Evolutionary conservation across 2,888 invertebrate species (phyloP).

Genomic region (Saturnia japonica): DNA sequence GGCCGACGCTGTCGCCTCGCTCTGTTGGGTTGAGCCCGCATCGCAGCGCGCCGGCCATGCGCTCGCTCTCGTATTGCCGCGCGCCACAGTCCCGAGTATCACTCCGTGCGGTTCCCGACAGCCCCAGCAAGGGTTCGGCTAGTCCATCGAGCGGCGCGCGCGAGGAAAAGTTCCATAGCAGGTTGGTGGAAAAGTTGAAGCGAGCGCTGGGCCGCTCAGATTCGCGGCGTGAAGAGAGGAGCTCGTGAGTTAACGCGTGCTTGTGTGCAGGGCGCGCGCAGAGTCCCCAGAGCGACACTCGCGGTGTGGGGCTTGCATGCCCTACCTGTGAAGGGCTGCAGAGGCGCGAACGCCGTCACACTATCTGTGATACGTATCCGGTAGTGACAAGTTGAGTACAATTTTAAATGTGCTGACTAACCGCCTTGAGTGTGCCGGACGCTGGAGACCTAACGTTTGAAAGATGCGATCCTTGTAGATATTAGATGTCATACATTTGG

Average conservation of each 20-base stretch:
- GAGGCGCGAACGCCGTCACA: constrained; percentile 40
- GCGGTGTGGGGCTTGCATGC: constrained; percentile 75
- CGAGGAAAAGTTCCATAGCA: constrained; percentile 89
- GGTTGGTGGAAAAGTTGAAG: constrained; percentile 90
- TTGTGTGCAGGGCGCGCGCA: constrained; percentile 78
- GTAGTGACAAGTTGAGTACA: constrained; percentile 69
- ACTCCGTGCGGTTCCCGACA: constrained; percentile 84
- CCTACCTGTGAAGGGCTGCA: constrained; percentile 66
- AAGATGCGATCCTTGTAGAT: constrained; percentile 48
- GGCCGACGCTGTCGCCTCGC: constrained; percentile 86
- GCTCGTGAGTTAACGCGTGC: constrained; percentile 81
- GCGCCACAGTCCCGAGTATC: constrained; percentile 82
- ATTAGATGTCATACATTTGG: constrained; percentile 42
- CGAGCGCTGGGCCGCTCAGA: constrained; percentile 84
- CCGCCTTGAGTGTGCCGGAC: constrained; percentile 48
- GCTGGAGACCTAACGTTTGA: constrained; percentile 45
- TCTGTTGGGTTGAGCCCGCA: constrained; percentile 81
- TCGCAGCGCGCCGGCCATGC: constrained; percentile 85
- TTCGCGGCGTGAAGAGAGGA: constrained; percentile 71
- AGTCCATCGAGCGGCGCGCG: constrained; percentile 83
- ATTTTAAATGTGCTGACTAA: constrained; percentile 63
- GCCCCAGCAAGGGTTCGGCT: constrained; percentile 85
- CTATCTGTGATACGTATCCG: constrained; percentile 72
- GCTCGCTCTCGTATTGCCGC: constrained; percentile 80
- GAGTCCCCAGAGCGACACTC: constrained; percentile 69